Percentiles rank a stretch among this genome's conserved stretches.
phyloP scores from a whole-genome alignment of 1,140 invertebrate genomes.

The Euwallacea fornicatus region DNA sequence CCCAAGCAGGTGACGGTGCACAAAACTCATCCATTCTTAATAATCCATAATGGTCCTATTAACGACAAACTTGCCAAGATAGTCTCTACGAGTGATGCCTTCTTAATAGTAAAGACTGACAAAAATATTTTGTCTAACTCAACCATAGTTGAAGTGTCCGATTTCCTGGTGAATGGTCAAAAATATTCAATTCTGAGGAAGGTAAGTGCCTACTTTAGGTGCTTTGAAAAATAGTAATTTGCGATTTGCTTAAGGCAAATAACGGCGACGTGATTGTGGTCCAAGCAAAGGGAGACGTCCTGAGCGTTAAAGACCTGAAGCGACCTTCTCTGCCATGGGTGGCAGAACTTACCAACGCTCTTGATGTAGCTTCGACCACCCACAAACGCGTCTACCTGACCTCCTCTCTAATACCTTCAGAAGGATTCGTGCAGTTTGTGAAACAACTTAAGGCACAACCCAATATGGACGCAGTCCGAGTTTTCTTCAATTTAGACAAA shows the following conservation, averaged over 20 bases:
- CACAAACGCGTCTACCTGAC: slow-evolving; percentile 42
- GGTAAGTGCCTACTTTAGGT: slow-evolving; percentile 26
- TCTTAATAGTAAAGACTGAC: slow-evolving; percentile 41
- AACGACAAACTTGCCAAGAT: slow-evolving; percentile 42
- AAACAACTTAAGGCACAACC: slow-evolving; percentile 39
- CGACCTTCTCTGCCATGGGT: slow-evolving; percentile 45
- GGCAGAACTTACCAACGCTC: slow-evolving; percentile 40
- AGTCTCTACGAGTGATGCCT: slow-evolving; percentile 43
- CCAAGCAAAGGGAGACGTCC: slow-evolving; percentile 44
- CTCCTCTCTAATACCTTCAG: slow-evolving; percentile 43
- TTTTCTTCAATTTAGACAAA: slow-evolving; percentile 48
- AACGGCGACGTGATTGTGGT: slow-evolving; percentile 35
- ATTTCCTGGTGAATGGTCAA: slow-evolving; percentile 40
- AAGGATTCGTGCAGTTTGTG: slow-evolving; percentile 47
- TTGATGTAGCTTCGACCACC: slow-evolving; percentile 30
- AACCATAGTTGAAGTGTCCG: slow-evolving; percentile 39
- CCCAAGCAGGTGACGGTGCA: slow-evolving; percentile 43
- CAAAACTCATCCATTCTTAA: slow-evolving; percentile 43
- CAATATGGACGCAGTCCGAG: slow-evolving; percentile 39
- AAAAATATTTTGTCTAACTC: slow-evolving; percentile 38
- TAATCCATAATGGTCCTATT: slow-evolving; percentile 44
- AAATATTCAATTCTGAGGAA: slow-evolving; percentile 45
- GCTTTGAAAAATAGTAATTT: neutral
- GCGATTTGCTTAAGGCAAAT: slow-evolving; percentile 29
- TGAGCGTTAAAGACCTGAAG: slow-evolving; percentile 47